Percentiles rank a stretch among this genome's conserved stretches.
Evolutionary conservation across 1,140 invertebrate species (phyloP).

Genomic region (Drosophila pruinosa): DNA sequence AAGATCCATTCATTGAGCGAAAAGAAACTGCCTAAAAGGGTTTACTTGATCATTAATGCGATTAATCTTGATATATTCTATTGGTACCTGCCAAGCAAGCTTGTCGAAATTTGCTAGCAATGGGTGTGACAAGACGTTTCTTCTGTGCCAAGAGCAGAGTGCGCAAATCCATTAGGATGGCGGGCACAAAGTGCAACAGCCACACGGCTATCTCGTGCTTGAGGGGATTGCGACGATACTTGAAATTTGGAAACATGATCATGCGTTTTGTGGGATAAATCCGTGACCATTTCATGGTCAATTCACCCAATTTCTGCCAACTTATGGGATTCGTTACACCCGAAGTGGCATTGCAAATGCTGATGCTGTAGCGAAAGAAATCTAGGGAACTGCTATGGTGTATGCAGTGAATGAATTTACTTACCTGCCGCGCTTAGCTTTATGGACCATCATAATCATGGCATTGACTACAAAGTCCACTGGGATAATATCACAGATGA

Average conservation of each 20-base stretch:
- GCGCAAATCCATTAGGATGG: conserved; percentile 89
- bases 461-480: conserved; percentile 96
- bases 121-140: conserved; percentile 93
- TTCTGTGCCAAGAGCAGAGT: conserved; percentile 87
- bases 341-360: conserved; percentile 96
- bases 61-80: background rate
- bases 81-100: conserved; percentile 86
- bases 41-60: background rate
- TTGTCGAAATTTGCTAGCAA: conserved; percentile 90
- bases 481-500: conserved; percentile 93
- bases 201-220: conserved; percentile 89
- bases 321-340: conserved; percentile 91
- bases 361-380: conserved; percentile 46
- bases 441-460: conserved; percentile 89
- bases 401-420: background rate
- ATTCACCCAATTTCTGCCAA: conserved; percentile 90
- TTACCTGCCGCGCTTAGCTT: conserved; percentile 84
- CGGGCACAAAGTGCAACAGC: conserved; percentile 90
- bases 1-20: conserved; percentile 95
- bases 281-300: conserved; percentile 88
- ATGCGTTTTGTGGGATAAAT: conserved; percentile 91
- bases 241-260: conserved; percentile 93
- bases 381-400: background rate
- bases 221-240: conserved; percentile 89
- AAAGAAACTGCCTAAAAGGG: conserved; percentile 90